Base-by-base conservation (phyloP, 2,113 vertebrate genomes). In the Neogobius melanostomus region DNA sequence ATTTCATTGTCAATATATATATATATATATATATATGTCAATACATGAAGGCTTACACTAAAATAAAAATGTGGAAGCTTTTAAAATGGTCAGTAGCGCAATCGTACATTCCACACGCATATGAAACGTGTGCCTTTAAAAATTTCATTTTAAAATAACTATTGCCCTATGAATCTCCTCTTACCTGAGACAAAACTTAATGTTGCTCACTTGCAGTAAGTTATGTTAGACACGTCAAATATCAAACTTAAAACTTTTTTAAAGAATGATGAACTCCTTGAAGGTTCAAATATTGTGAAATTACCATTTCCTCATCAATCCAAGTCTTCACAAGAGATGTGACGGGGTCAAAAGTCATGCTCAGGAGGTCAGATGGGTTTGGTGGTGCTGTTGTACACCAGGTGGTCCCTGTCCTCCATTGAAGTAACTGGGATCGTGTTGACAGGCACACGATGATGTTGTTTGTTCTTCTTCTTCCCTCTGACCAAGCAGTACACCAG, bases 341-440 rank as follows among this genome's bases (percentile, higher is more conserved):
- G 69, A 7, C 0, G 46, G 60, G 50, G 45, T 67, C 47, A 70
- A 68, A 67, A 65, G 63, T 63, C 5, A 65, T 36, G n/a, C 48
- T 17, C 16, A 17, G 9, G 67, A 68, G 61, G 52, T 98, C 95
- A 98, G 84, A 98, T 92, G 74, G 96, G 95, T 66, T 94, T 97
- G 77, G 96, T 98, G 28, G 94, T 92, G 82, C 86, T 94, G 82
- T 95, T 95, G 86, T 97, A 98, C 76, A 98, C 95, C 57, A 96
- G 91, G 56, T 86, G 94, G 60, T 97, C 94, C 0, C 90, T 94
- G 90, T 98, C 94, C 71, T 95, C 95, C 0, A 91, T 72, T 49
- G 91, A 91, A 53, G 84, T 91, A 17, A 93, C 71, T 0, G 91
- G 93, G 48, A 88, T 89, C 72, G 89, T 94, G 71, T 93, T 93